Evolutionary conservation across 2,797 vertebrate species (phyloP), one percentile per base, ranked within the genome.

Genomic region (Pseudopleuronectes americanus): DNA sequence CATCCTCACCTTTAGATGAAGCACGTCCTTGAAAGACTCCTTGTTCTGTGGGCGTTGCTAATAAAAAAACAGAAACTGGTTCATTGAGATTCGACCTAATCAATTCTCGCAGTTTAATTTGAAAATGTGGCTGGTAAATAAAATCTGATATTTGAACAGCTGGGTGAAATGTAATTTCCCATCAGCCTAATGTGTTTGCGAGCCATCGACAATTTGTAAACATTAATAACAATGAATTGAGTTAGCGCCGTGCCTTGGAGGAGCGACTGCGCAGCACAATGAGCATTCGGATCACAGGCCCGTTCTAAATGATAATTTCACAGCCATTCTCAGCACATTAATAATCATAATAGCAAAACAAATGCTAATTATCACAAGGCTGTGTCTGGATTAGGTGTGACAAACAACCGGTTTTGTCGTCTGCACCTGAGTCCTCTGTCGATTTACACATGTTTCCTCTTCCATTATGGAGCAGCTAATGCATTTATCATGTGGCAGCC

Each of bases 151-250:
- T 92, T 87, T 85, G 88, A 93, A 91, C 89, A 92, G 89, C 91
- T 93, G 90, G 84, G 68, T 77, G 79, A 89, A 90, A 92, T 88
- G 84, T 90, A 93, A 93, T 92, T 91, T 90, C 87, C 89, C 89
- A 90, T 91, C 85, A 91, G 87, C 87, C 71, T 93, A 93, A 93
- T 93, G 86, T 88, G 88, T 91, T 94, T 91, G 89, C 89, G 64
- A 88, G 89, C 86, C 83, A 88, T 90, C 88, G 77, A 83, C 89
- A 86, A 87, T 92, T 92, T 93, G 91, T 90, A 91, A 93, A 92
- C 92, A 91, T 92, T 93, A 92, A 94, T 92, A 93, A 93, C 87
- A 88, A 91, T 92, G 92, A 92, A 94, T 93, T 88, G 89, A 92
- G 91, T 94, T 93, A 93, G 91, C 71, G 1, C 81, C 86, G 84